Evolutionary conservation across 2,888 invertebrate species (phyloP).

Genomic region (Theodoxus fluviatilis): DNA sequence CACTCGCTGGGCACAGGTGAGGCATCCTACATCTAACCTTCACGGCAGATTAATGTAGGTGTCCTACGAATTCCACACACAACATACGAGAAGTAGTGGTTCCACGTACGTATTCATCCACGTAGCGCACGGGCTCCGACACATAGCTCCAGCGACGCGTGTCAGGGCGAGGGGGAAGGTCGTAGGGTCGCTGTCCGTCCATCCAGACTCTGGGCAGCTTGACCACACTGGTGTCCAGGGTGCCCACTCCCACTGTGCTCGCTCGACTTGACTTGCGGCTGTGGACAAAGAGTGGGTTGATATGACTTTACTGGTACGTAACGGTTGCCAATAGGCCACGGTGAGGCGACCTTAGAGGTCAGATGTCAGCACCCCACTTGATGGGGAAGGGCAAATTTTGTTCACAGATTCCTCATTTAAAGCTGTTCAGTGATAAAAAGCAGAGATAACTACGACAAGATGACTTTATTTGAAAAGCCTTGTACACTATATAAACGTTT

Average conservation of each 20-base stretch:
- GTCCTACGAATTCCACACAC: too few relatives aligned
- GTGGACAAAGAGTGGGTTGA: neutral
- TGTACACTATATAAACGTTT: too few relatives aligned
- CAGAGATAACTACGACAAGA: neutral
- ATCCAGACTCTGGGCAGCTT: slow-evolving; percentile 40
- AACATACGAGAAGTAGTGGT: neutral
- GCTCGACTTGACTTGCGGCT: slow-evolving; percentile 30
- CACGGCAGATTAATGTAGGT: too few relatives aligned
- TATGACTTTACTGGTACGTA: too few relatives aligned
- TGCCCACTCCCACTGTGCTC: slow-evolving; percentile 31
- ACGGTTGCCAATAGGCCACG: too few relatives aligned
- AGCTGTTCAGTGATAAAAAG: neutral
- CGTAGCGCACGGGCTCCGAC: slow-evolving; percentile 36
- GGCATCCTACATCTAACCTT: too few relatives aligned
- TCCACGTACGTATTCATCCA: slow-evolving; percentile 36
- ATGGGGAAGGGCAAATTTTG: too few relatives aligned
- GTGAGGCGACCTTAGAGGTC: too few relatives aligned
- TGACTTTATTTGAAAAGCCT: neutral
- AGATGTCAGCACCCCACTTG: too few relatives aligned
- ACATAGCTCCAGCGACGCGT: slow-evolving; percentile 36
- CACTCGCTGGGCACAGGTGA: too few relatives aligned
- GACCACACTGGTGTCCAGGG: slow-evolving; percentile 36
- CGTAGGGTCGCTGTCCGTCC: slow-evolving; percentile 35
- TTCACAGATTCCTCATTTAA: too few relatives aligned
- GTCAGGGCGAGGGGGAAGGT: slow-evolving; percentile 33